Base-by-base conservation (phyloP, 2,797 vertebrate genomes). In the Manis crassicaudata region DNA sequence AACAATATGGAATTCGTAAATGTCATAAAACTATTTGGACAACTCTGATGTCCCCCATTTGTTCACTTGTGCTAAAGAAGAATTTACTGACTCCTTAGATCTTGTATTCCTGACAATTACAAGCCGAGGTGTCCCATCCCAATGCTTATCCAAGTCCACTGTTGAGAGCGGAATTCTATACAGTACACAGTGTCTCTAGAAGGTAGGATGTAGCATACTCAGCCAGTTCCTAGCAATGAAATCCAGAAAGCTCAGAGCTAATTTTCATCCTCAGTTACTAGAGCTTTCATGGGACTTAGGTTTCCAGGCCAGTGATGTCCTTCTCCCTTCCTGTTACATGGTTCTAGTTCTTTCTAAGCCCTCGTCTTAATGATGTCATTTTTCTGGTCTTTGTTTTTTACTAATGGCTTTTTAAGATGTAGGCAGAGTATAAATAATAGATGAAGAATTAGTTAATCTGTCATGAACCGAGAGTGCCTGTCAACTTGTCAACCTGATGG, bases 361-460 rank as follows among this genome's bases (percentile, higher is more conserved):
- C 46, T 92, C 63, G 46, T 82, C 37, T 80, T 95, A 60, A 70
- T 93, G 80, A 92, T 87, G 63, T 50, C 89, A 68, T 90, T 88
- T 82, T 94, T 88, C 56, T 88, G 20, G 50, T 70, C 43, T 88
- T 90, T 89, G 62, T 90, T 95, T 96, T 94, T 60, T 63, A 54
- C 83, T 95, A 91, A 80, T 65, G 86, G 43, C 70, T 90, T 92
- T 92, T 95, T 76, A 75, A 83, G 93, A 87, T 67, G 91, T 63
- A 95, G 29, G n/a, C 73, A 91, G 54, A 76, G 32, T 63, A 93
- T 97, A 96, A 97, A 96, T 95, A 96, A 97, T 95, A 94, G 89
- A 97, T 90, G 35, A 83, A 94, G 83, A 94, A 95, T 92, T 94
- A 92, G 82, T 97, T 94, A 92, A 96, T 90, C 65, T 96, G 77